Base-by-base conservation (phyloP, 2,888 invertebrate genomes). In the Meganola albula region DNA sequence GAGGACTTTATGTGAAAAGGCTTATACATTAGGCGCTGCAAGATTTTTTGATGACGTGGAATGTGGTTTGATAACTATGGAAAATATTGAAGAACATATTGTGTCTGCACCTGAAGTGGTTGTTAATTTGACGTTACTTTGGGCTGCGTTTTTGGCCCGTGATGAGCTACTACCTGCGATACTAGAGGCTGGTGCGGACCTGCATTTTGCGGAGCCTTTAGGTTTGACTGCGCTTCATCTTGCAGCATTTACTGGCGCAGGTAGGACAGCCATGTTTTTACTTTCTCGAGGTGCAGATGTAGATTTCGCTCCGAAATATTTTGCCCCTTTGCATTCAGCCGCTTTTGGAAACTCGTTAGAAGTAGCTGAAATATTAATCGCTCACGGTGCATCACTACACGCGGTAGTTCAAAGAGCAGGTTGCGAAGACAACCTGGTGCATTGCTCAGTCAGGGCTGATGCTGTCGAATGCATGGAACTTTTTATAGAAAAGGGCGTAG, bases 301-400 rank as follows among this genome's bases (percentile, higher is more conserved):
- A 0, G 92, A 92, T 68, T 87, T 88, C 22, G 88, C 90, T 12
- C 89, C 89, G 20, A 92, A 92, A 69, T 89, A 90, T 45, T 93
- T 93, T 57, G 92, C 93, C 13, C 94, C 96, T 0, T 84, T 97
- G 30, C 96, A 97, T 64, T 95, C 94, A 63, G 94, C 96, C 1
- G 95, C 96, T 0, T 95, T 96, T 73, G 94, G 96, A 2, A 95
- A 96, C 57, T 92, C 94, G 13, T 87, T 91, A 4, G 92, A 93
- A 59, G 93, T 93, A 0, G 92, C 93, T 7, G 91, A 91, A 66
- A 84, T 94, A 45, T 87, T 97, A 12, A 88, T 96, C 24, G 89
- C 90, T 22, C 88, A 89, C 45, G 92, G 91, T 1, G 90, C 93
- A 3, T 88, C 89, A 23, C 86, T 94, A 21, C 89, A 90, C 31